Conservation (phyloP, 2,888 invertebrate genomes). For the Eupithecia dodoneata region DNA sequence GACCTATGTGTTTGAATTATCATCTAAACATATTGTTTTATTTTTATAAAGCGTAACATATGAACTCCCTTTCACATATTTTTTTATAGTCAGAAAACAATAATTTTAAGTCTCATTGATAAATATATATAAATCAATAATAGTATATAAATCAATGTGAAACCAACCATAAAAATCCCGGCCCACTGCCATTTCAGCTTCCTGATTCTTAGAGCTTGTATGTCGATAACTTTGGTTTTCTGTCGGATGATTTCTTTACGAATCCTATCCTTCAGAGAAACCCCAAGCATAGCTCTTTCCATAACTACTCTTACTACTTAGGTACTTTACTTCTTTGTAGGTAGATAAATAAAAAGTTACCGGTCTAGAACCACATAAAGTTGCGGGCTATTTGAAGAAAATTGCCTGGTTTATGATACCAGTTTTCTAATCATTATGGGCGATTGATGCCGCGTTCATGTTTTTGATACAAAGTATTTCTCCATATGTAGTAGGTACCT, state of each 20-base stretch:
- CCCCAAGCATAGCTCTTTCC: no score
- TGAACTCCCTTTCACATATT: background rate
- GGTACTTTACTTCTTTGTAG: no score
- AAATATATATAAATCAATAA: no score
- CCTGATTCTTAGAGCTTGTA: no score
- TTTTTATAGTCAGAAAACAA: background rate
- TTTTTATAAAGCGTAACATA: background rate
- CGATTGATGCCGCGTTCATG: background rate
- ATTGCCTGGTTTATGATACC: constrained; percentile 21
- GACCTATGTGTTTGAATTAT: background rate
- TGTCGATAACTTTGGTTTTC: no score
- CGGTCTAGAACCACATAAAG: constrained; percentile 7
- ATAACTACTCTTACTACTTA: no score
- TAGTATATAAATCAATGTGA: no score
- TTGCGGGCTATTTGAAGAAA: constrained; percentile 18
- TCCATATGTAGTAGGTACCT: no score
- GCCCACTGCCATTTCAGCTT: no score
- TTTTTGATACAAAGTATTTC: background rate
- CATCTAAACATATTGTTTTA: background rate
- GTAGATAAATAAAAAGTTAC: constrained; percentile 8
- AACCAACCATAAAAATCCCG: no score
- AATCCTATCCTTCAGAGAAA: no score
- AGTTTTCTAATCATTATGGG: constrained; percentile 20
- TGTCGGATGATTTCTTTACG: no score
- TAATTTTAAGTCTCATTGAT: background rate